Evolutionary conservation across 2,113 vertebrate genomes (phyloP).

Genomic region (Chitala chitala): DNA sequence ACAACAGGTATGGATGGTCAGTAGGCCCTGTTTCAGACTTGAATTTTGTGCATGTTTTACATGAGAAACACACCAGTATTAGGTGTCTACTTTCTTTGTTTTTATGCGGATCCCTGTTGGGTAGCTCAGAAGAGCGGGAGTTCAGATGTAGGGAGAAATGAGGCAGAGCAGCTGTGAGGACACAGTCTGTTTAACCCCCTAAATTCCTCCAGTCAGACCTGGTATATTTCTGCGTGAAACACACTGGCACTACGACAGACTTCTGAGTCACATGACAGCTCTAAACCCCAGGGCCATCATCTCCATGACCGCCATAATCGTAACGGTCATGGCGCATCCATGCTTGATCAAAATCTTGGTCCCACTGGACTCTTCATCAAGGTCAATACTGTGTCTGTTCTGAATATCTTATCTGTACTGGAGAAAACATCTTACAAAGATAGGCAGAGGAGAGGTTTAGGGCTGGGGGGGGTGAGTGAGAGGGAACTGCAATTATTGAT

Average conservation of each 20-base stretch:
- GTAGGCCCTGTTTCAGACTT: no score
- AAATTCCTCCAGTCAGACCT: neutral
- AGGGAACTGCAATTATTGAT: slow-evolving; percentile 32
- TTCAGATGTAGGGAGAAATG: no score
- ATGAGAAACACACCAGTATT: no score
- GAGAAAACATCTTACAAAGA: neutral
- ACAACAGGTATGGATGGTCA: no score
- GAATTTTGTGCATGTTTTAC: no score
- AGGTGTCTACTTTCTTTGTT: no score
- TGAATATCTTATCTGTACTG: neutral
- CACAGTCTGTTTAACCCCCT: neutral
- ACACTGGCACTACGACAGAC: neutral
- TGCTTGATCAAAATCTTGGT: neutral
- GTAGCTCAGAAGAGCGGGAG: no score
- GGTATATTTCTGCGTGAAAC: neutral
- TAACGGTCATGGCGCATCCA: neutral
- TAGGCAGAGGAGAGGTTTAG: neutral
- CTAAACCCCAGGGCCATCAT: neutral
- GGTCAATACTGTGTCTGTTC: slow-evolving; percentile 1
- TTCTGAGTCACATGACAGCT: neutral
- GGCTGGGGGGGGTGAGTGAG: slow-evolving; percentile 12
- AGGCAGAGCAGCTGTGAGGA: no score
- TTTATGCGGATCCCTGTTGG: no score
- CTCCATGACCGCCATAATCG: neutral
- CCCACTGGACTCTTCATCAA: neutral